Conservation (phyloP, 2,797 vertebrate genomes). For the Arnoldichthys spilopterus region DNA sequence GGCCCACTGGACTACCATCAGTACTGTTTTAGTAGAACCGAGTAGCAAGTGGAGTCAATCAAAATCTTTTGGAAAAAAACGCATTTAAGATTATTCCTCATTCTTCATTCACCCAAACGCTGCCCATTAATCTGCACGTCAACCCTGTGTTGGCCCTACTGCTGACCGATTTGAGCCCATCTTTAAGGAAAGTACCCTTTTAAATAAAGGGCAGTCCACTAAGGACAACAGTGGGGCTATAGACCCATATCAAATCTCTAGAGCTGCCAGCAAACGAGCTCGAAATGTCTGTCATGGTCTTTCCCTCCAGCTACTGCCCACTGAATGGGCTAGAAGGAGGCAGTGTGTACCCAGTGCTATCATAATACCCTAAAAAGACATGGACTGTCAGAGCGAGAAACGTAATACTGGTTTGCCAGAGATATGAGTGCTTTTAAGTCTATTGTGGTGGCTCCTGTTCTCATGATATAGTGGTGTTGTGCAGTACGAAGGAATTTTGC, state of each 20-base stretch:
- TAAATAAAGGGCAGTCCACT: constrained; percentile 48
- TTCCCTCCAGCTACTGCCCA: constrained; percentile 71
- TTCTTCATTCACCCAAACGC: background rate
- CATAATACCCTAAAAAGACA: constrained; percentile 71
- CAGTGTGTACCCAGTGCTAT: constrained; percentile 44
- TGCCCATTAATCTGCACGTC: background rate
- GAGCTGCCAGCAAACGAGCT: constrained; percentile 72
- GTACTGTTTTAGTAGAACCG: constrained; percentile 11
- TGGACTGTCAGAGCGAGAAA: constrained; percentile 74
- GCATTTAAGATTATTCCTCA: too few species aligned
- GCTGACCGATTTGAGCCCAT: constrained; percentile 6
- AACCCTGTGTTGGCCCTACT: constrained; percentile 19
- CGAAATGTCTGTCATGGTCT: constrained; percentile 63
- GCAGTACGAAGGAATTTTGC: background rate
- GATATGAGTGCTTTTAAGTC: constrained; percentile 52
- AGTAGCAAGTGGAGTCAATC: constrained; percentile 29
- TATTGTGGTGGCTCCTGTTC: constrained; percentile 27
- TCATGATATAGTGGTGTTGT: constrained; percentile 27
- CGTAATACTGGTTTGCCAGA: constrained; percentile 65
- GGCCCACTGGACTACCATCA: constrained; percentile 12
- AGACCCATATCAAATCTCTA: constrained; percentile 64
- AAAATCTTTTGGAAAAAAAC: too few species aligned
- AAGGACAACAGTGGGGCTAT: constrained; percentile 45
- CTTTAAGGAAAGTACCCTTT: constrained; percentile 35
- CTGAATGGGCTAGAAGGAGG: constrained; percentile 61